These are phyloP conservation scores for Sebastes itinus DNA, from an alignment of 2,797 vertebrate genomes.

Conservation along the genomic window DNA sequence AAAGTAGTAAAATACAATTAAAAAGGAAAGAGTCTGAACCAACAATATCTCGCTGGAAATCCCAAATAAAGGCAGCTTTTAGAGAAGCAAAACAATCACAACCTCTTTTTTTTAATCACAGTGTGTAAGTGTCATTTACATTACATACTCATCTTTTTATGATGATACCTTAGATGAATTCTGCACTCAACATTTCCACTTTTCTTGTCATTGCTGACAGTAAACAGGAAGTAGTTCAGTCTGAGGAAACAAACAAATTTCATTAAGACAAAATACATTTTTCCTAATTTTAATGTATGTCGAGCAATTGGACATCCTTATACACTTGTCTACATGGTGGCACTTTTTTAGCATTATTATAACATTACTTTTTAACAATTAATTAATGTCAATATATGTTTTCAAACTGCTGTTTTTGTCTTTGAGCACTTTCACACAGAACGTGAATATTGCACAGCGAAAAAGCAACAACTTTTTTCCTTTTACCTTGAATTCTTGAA, in stretches of 20 bases:
- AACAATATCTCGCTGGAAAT: background rate
- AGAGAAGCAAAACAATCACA: background rate
- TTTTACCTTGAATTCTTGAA: background rate
- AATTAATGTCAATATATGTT: too few relatives aligned
- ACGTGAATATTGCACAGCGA: rapidly evolving
- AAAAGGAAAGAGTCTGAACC: background rate
- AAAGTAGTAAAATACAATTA: background rate
- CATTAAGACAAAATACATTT: background rate
- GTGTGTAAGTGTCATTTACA: background rate
- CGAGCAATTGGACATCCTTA: background rate
- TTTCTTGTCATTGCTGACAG: background rate
- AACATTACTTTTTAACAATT: too few relatives aligned
- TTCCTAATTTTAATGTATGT: background rate
- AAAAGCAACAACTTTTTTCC: too few relatives aligned
- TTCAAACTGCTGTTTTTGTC: too few relatives aligned
- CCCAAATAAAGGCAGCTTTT: too few relatives aligned
- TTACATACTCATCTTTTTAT: background rate
- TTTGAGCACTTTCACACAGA: background rate
- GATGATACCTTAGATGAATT: background rate
- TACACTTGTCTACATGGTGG: background rate
- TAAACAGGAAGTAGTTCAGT: background rate
- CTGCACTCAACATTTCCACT: background rate
- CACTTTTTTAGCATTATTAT: too few relatives aligned
- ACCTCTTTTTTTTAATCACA: background rate
- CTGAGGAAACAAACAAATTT: background rate